phyloP scores from a whole-genome alignment of 1,140 invertebrate genomes.

The Branchinecta lynchi region DNA sequence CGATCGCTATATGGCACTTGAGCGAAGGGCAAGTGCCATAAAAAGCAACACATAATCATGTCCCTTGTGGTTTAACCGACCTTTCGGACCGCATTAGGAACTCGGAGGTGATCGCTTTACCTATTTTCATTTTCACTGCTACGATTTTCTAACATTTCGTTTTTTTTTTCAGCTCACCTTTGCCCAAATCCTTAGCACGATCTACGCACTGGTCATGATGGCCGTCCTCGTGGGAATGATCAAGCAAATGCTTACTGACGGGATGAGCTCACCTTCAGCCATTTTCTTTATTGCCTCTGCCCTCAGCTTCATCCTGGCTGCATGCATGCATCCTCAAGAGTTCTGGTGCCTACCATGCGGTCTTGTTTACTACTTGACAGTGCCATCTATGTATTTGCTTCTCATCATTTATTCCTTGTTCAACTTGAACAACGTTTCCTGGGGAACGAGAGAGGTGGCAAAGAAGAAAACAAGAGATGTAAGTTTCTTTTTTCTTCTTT shows the following conservation, averaged over 20 bases:
- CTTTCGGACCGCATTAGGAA: too few relatives aligned
- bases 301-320: conserved; percentile 47
- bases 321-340: conserved; percentile 69
- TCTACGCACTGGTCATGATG: conserved; percentile 82
- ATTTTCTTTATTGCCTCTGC: conserved; percentile 52
- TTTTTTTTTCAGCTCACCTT: conserved; percentile 36
- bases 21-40: too few relatives aligned
- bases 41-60: too few relatives aligned
- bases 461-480: conserved; percentile 30
- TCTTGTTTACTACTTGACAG: conserved; percentile 73
- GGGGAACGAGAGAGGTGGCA: conserved; percentile 68
- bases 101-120: too few relatives aligned
- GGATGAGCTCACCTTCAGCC: conserved; percentile 56
- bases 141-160: not conserved
- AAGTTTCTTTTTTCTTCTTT: conserved; percentile 1
- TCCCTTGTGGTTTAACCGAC: too few relatives aligned
- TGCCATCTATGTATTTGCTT: conserved; percentile 85
- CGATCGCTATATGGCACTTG: too few relatives aligned
- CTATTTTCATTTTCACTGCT: too few relatives aligned
- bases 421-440: conserved; percentile 75
- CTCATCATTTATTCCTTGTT: conserved; percentile 79
- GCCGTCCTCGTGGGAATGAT: conserved; percentile 74
- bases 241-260: conserved; percentile 61
- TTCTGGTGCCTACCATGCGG: conserved; percentile 55
- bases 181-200: conserved; percentile 53